Evolutionary conservation across 2,888 invertebrate genomes (phyloP).

Genomic region (Stegana nigrithorax): DNA sequence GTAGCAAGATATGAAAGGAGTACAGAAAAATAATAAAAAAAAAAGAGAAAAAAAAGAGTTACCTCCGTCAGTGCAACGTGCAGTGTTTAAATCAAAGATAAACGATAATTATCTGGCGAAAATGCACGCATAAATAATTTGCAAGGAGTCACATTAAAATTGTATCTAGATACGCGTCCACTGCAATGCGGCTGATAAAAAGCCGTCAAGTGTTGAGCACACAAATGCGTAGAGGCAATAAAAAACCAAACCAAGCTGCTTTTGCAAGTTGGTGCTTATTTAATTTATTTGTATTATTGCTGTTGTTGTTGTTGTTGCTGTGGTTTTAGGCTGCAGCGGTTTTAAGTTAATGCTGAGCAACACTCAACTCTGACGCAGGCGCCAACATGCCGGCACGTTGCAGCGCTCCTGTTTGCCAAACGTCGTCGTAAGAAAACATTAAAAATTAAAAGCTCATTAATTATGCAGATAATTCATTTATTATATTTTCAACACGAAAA

Average conservation of each 20-base stretch:
- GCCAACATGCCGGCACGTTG: constrained; percentile 30
- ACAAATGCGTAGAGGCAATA: no score
- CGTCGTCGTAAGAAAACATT: no score
- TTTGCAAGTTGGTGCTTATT: no score
- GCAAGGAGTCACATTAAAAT: constrained; percentile 64
- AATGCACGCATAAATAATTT: constrained; percentile 63
- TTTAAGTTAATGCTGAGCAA: no score
- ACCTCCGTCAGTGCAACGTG: constrained; percentile 36
- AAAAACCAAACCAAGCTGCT: constrained; percentile 18
- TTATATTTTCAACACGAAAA: constrained; percentile 62
- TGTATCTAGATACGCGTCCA: constrained; percentile 59
- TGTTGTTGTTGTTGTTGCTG: no score
- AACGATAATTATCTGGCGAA: constrained; percentile 66
- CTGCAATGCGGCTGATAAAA: constrained; percentile 50
- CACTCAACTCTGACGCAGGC: constrained; percentile 21
- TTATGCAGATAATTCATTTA: constrained; percentile 66
- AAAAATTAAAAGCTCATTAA: constrained; percentile 68
- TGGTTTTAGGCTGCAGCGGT: no score
- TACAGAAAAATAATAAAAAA: neutral
- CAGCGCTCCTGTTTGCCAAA: no score
- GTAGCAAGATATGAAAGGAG: constrained; percentile 27
- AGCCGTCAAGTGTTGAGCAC: no score
- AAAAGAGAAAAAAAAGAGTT: constrained; percentile 31
- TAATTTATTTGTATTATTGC: no score
- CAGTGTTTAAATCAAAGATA: constrained; percentile 65